These are phyloP conservation scores for Coleophora flavipennella DNA, from an alignment of 2,888 invertebrate species.

Conservation along the genomic window DNA sequence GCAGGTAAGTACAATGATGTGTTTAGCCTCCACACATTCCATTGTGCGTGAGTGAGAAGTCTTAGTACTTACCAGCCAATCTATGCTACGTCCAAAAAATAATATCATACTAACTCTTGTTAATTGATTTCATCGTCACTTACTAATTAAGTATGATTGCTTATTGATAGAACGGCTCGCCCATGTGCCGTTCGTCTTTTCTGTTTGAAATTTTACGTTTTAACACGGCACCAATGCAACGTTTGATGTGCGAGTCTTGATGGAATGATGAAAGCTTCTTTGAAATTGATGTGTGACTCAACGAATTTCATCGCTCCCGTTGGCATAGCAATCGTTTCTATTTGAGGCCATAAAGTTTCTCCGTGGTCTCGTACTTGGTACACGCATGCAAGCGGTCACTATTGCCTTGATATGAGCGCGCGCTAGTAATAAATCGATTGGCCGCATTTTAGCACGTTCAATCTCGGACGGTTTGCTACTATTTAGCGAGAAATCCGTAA, in stretches of 20 bases:
- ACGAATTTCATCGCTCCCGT: constrained; percentile 23
- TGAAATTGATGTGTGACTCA: constrained; percentile 39
- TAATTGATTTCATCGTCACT: not conserved
- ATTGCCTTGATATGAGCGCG: constrained; percentile 22
- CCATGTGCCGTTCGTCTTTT: too few species aligned
- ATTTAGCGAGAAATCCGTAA: constrained; percentile 44
- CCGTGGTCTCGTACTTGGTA: not conserved
- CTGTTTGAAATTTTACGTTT: too few species aligned
- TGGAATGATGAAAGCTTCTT: constrained; percentile 39
- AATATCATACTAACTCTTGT: constrained; percentile 1
- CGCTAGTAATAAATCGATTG: constrained; percentile 52
- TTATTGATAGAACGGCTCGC: too few species aligned
- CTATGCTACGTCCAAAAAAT: too few species aligned
- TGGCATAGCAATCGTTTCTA: constrained; percentile 32
- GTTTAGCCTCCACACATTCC: constrained; percentile 4
- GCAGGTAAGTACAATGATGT: constrained; percentile 1
- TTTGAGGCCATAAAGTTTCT: constrained; percentile 24
- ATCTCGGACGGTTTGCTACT: constrained; percentile 41
- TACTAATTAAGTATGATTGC: constrained; percentile 2
- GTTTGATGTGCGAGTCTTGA: constrained; percentile 15
- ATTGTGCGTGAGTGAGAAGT: too few species aligned
- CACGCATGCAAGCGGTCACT: too few species aligned
- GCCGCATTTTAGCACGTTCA: constrained; percentile 64
- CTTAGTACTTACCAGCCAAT: too few species aligned
- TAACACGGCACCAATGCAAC: too few species aligned